Conservation (phyloP, 2,113 vertebrate genomes). For the Ctenomys sociabilis region DNA sequence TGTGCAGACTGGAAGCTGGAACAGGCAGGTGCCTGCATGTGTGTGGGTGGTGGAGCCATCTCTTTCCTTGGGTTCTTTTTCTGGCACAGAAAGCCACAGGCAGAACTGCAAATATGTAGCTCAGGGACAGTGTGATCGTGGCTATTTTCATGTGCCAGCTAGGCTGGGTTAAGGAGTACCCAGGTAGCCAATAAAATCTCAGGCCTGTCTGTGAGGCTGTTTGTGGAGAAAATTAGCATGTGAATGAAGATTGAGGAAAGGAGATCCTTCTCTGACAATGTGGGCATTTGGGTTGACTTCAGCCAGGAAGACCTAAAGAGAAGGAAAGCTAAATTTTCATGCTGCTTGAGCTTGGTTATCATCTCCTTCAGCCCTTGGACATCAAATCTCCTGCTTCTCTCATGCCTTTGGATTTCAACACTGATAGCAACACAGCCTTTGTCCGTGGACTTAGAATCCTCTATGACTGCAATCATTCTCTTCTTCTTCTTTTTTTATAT, state of each 20-base stretch:
- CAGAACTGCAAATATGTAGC: not conserved
- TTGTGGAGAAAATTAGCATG: not conserved
- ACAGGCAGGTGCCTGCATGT: no score
- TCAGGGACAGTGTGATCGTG: not conserved
- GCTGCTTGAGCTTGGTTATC: no score
- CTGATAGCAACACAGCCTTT: not conserved
- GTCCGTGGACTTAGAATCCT: not conserved
- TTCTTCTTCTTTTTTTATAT: no score
- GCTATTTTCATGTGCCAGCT: not conserved
- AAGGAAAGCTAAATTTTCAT: not conserved
- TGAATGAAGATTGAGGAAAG: not conserved
- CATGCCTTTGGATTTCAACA: not conserved
- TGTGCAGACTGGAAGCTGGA: not conserved
- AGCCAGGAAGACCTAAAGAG: not conserved
- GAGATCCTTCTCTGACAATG: not conserved
- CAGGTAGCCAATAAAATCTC: not conserved
- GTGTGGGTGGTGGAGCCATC: fast-evolving
- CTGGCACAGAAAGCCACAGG: no score
- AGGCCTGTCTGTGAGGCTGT: not conserved
- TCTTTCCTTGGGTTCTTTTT: not conserved
- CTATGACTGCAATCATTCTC: not conserved
- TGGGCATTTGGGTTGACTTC: not conserved
- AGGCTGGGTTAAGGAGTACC: not conserved
- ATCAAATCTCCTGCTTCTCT: not conserved
- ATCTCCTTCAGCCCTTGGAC: not conserved